Percentiles rank a stretch among this genome's conserved stretches.
phyloP scores from a whole-genome alignment of 2,888 invertebrate species.

The Onthophagus sagittarius region DNA sequence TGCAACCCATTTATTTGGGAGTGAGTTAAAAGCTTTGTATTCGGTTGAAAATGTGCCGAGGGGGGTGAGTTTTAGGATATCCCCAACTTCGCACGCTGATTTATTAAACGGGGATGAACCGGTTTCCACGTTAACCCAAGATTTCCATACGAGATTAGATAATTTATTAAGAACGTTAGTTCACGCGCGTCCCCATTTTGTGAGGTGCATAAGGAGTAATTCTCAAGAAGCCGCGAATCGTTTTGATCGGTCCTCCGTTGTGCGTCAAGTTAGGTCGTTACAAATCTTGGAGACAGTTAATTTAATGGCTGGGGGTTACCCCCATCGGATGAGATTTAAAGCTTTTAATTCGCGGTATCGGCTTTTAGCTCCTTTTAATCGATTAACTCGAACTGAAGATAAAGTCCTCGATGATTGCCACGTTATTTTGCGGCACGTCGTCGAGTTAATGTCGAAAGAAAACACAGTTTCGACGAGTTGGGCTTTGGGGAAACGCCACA shows the following conservation, averaged over 20 bases:
- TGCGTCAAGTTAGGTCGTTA: slow-evolving; percentile 83
- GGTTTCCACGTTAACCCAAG: slow-evolving; percentile 86
- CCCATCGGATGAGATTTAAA: slow-evolving; percentile 92
- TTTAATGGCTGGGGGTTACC: slow-evolving; percentile 92
- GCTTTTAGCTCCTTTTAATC: slow-evolving; percentile 76
- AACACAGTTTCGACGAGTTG: slow-evolving; percentile 66
- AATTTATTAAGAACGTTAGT: slow-evolving; percentile 87
- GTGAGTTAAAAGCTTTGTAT: slow-evolving; percentile 81
- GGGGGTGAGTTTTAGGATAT: slow-evolving; percentile 81
- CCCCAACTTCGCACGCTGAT: slow-evolving; percentile 83
- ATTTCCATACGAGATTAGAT: slow-evolving; percentile 91
- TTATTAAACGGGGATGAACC: slow-evolving; percentile 80
- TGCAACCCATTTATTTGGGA: slow-evolving; percentile 91
- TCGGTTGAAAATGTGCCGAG: slow-evolving; percentile 70
- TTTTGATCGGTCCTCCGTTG: slow-evolving; percentile 80
- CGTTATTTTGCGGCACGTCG: slow-evolving; percentile 68
- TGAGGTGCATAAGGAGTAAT: slow-evolving; percentile 88
- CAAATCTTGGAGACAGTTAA: slow-evolving; percentile 90
- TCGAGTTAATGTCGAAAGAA: slow-evolving; percentile 56
- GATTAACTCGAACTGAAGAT: slow-evolving; percentile 62
- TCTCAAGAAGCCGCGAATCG: slow-evolving; percentile 73
- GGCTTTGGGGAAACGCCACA: slow-evolving; percentile 89
- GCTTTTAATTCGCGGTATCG: slow-evolving; percentile 85
- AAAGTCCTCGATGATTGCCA: slow-evolving; percentile 75
- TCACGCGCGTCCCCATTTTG: slow-evolving; percentile 91